Conservation (phyloP, 64 coral and sea anemone genomes). For the Actinia tenebrosa region DNA sequence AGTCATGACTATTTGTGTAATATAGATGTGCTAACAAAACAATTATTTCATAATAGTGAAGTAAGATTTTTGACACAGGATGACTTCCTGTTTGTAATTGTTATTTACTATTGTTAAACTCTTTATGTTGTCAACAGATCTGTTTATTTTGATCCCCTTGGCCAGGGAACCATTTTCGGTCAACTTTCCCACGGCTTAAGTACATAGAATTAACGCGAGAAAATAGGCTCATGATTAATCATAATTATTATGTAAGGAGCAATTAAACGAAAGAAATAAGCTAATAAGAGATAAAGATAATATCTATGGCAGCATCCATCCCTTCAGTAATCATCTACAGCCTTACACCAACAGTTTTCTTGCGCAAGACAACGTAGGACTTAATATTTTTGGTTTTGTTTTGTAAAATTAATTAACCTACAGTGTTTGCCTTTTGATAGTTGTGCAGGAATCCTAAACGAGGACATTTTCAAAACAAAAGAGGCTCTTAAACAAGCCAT, state of each 20-base stretch:
- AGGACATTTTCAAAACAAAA: neutral
- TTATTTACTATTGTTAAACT: neutral
- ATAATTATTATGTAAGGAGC: neutral
- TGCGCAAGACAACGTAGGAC: too few species aligned
- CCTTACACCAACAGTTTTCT: too few species aligned
- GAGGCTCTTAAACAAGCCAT: neutral
- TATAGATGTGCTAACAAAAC: neutral
- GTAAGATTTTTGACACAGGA: neutral
- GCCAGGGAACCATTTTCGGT: neutral
- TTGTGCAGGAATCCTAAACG: neutral
- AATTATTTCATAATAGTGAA: neutral
- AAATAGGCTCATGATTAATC: too few species aligned
- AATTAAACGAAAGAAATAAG: neutral
- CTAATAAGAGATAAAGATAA: neutral
- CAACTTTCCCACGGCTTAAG: slow-evolving; percentile 28
- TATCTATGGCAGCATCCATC: neutral
- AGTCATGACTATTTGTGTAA: neutral
- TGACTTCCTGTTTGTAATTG: neutral
- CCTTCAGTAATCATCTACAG: neutral
- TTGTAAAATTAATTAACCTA: too few species aligned
- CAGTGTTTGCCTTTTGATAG: neutral
- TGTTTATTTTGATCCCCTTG: neutral
- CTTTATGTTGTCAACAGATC: neutral
- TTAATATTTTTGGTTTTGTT: too few species aligned
- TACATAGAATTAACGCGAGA: neutral